These are phyloP conservation scores for Remorina albescens DNA, from an alignment of 2,797 vertebrate species.

Conservation along the genomic window DNA sequence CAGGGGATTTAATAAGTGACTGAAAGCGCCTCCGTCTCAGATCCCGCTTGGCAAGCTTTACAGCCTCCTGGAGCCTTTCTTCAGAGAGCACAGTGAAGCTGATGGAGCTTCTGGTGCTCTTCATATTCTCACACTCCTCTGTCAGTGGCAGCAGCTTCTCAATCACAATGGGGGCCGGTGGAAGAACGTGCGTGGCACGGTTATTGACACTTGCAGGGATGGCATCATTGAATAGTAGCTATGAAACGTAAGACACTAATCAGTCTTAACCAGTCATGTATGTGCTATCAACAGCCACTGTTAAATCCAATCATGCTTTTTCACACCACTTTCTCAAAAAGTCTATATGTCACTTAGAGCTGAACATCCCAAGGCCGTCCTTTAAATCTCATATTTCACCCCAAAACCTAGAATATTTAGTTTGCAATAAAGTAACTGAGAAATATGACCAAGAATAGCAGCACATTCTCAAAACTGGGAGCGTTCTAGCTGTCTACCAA, in stretches of 20 bases:
- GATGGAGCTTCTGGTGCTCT: conserved; percentile 76
- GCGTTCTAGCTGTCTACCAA: not conserved
- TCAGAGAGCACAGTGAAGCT: conserved; percentile 91
- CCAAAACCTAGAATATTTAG: not conserved
- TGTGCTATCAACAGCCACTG: not conserved
- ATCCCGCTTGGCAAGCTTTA: conserved; percentile 91
- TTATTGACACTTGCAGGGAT: conserved; percentile 82
- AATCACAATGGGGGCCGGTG: conserved; percentile 89
- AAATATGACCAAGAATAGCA: not conserved
- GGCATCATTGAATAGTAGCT: conserved; percentile 92
- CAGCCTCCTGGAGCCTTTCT: conserved; percentile 88
- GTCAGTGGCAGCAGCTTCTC: conserved; percentile 86
- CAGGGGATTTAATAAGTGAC: conserved; percentile 46
- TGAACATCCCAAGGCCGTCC: not conserved
- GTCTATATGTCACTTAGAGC: not conserved
- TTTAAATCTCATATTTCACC: not conserved
- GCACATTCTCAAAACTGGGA: not conserved
- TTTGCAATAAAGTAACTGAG: not conserved
- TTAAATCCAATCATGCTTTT: not conserved
- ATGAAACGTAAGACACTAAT: conserved; percentile 19
- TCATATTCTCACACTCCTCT: conserved; percentile 49
- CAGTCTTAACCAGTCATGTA: not conserved
- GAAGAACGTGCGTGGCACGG: conserved; percentile 83
- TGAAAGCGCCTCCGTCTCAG: conserved; percentile 82
- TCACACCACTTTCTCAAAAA: conserved; percentile 1